Evolutionary conservation across 2,113 vertebrate species (phyloP).

Genomic region (Pseudolaguvia tuberculata): DNA sequence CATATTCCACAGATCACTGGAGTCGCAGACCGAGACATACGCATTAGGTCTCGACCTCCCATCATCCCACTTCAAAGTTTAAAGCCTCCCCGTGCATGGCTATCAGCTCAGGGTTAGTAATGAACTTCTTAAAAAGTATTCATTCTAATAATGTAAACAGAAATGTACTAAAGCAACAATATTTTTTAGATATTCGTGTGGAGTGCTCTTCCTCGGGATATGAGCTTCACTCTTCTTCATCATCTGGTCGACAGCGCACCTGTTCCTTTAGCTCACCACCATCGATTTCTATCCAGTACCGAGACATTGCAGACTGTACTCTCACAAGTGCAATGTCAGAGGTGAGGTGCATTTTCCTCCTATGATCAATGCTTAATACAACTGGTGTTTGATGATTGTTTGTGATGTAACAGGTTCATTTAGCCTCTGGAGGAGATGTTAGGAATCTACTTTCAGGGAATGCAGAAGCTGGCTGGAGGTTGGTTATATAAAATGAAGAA

Average conservation of each 20-base stretch:
- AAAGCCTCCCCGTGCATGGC: conserved; percentile 56
- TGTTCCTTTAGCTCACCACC: conserved; percentile 65
- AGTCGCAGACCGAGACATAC: conserved; percentile 56
- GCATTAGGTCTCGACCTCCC: conserved; percentile 64
- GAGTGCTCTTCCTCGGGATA: conserved; percentile 46
- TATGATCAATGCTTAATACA: background rate
- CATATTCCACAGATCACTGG: conserved; percentile 49
- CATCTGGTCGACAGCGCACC: conserved; percentile 53
- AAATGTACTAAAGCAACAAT: conserved; percentile 5
- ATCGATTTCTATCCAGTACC: conserved; percentile 72
- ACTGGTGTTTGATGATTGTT: background rate
- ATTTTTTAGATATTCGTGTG: conserved; percentile 56
- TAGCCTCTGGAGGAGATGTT: conserved; percentile 79
- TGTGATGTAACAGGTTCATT: conserved; percentile 73
- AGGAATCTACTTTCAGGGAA: conserved; percentile 74
- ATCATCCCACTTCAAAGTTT: conserved; percentile 65
- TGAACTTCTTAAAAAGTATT: background rate
- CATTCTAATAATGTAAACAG: background rate
- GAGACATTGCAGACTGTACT: conserved; percentile 72
- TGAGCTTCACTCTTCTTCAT: conserved; percentile 58
- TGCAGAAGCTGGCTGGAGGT: conserved; percentile 85
- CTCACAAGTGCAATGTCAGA: conserved; percentile 75
- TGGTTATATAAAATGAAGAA: conserved; percentile 1
- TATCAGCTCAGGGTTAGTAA: conserved; percentile 65
- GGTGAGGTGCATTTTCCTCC: conserved; percentile 56